Conservation (phyloP, 2,797 vertebrate species). For the Carapus acus region DNA sequence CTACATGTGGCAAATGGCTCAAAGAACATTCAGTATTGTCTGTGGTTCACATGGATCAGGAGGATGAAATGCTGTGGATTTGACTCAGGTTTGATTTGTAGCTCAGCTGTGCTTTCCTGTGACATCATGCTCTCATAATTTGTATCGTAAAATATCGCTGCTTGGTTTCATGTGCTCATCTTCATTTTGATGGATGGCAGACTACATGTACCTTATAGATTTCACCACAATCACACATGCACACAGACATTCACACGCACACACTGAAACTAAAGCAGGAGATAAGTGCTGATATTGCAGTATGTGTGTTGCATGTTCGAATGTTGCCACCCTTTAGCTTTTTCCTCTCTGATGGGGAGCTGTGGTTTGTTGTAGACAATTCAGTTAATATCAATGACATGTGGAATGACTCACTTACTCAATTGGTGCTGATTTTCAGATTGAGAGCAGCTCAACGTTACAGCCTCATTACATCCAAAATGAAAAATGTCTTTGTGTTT, state of each 20-base stretch:
- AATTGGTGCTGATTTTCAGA: conserved; percentile 48
- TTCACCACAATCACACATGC: conserved; percentile 14
- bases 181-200: conserved; percentile 62
- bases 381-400: conserved; percentile 57
- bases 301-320: conserved; percentile 27
- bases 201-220: conserved; percentile 49
- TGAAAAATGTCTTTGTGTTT: conserved; percentile 42
- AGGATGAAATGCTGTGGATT: conserved; percentile 4
- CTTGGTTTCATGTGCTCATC: conserved; percentile 61
- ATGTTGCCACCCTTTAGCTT: conserved; percentile 40
- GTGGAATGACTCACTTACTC: conserved; percentile 44
- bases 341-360: conserved; percentile 60
- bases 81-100: conserved; percentile 39
- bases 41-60: no score
- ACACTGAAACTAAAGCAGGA: conserved; percentile 3
- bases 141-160: conserved; percentile 49
- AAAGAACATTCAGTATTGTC: no score
- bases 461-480: conserved; percentile 43
- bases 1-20: neutral
- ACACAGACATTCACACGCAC: conserved; percentile 12
- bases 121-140: conserved; percentile 60
- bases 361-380: conserved; percentile 28
- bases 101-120: conserved; percentile 63
- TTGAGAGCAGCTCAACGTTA: conserved; percentile 47
- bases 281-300: no score